A percentile compares a stretch with the other conserved stretches of the same genome.
Evolutionary conservation across 1,140 invertebrate species (phyloP).

Genomic region (Druon quercuslanigerum): DNA sequence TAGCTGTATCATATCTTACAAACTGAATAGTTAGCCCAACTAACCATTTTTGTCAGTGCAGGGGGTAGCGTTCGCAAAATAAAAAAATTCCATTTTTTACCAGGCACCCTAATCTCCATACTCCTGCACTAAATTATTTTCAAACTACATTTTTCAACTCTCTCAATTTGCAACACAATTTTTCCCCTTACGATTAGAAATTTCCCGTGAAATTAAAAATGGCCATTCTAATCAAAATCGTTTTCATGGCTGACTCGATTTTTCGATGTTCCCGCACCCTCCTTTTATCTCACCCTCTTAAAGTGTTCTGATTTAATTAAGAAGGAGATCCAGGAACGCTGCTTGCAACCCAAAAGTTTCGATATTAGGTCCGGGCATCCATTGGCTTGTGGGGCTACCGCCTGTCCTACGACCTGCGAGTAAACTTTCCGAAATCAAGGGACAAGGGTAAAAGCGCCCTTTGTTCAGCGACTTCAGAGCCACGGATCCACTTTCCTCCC

Average conservation of each 20-base stretch:
- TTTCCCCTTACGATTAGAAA: too few species aligned
- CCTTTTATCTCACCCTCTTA: background rate
- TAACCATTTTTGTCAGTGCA: too few species aligned
- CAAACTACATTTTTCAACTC: too few species aligned
- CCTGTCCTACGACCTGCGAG: constrained; percentile 32
- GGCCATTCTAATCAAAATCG: background rate
- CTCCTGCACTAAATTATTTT: too few species aligned
- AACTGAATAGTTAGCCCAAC: too few species aligned
- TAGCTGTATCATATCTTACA: too few species aligned
- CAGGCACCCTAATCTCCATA: too few species aligned
- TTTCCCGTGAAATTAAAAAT: too few species aligned
- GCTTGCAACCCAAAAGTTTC: background rate
- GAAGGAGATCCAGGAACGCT: background rate
- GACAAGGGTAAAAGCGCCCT: constrained; percentile 42
- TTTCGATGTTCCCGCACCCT: background rate
- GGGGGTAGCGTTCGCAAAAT: too few species aligned
- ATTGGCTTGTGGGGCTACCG: background rate
- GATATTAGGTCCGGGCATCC: background rate
- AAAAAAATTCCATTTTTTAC: too few species aligned
- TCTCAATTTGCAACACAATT: too few species aligned
- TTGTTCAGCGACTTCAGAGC: constrained; percentile 53
- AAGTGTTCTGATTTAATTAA: constrained; percentile 11
- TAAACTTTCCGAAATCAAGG: constrained; percentile 30
- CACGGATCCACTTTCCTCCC: constrained; percentile 46
- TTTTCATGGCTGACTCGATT: constrained; percentile 9